Base-by-base conservation (phyloP, 2,888 invertebrate species). In the Caenorhabditis sinica region DNA sequence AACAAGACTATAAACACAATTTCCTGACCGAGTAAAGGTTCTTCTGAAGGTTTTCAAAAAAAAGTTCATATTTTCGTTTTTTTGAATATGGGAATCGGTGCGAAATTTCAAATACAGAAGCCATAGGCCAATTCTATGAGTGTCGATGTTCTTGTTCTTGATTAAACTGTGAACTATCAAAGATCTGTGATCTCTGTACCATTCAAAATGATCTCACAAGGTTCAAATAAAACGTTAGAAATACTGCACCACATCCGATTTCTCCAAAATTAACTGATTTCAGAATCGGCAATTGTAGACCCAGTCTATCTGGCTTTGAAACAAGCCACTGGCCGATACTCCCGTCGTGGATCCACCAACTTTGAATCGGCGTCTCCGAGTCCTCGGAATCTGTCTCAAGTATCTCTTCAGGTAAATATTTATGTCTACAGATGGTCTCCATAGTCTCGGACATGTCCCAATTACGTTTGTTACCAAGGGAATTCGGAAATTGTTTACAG, bases 241-340 rank as follows among this genome's bases (percentile, higher is more conserved):
- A 28, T 9, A 43, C 4, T 68, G 3, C 3, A 30, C 43, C n/a
- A n/a, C n/a, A n/a, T n/a, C 45, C 11, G 8, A 0, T 56, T 30
- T 15, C 23, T 66, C 43, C 45, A 28, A 28, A 28, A 25, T 3
- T 23, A 11, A 28, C 2, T 4, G 28, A 13, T 56, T 56, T 15
- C 68, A 77, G 68, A 77, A 63, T 68, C 84, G 6, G 74, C 60
- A n/a, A 53, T 71, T 33, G 83, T 92, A 49, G 92, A 92, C 79
- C 92, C 92, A 1, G 90, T 92, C 11, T 92, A 92, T 77, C 85
- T 92, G 80, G 92, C 92, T 1, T 76, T 92, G 65, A 92, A 92
- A 72, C 91, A 92, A 66, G 92, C 92, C 15, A 91, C 90, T 6
- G 88, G 89, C 13, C 87, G 89, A 45, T 92, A 92, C 85, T 87